phyloP scores from a whole-genome alignment of 2,797 vertebrate genomes.

The Mus caroli region DNA sequence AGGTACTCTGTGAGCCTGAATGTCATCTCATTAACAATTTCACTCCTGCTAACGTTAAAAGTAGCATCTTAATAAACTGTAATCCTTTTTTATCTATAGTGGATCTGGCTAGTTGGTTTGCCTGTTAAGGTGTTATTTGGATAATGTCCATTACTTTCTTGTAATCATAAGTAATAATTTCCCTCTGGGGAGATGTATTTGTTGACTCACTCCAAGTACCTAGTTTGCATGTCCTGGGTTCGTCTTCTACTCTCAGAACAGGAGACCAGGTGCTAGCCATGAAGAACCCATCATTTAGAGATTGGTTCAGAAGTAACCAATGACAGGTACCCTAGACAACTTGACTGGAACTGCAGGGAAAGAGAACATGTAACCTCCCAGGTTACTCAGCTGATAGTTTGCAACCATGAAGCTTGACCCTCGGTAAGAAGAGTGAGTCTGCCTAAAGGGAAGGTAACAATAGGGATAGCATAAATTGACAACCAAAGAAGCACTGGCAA shows the following conservation, averaged over 20 bases:
- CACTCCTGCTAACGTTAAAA: conserved; percentile 33
- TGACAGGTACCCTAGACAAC: not conserved
- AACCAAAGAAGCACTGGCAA: not conserved
- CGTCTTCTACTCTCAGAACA: not conserved
- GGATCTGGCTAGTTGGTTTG: not conserved
- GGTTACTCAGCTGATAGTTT: not conserved
- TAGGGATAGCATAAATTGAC: not conserved
- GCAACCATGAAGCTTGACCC: not conserved
- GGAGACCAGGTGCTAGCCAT: not conserved
- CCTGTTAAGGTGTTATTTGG: not conserved
- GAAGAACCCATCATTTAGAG: not conserved
- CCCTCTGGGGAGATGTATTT: not conserved
- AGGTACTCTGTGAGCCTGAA: not conserved
- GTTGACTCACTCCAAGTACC: not conserved
- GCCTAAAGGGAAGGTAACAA: not conserved
- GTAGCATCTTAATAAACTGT: not conserved
- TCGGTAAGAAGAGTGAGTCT: not conserved
- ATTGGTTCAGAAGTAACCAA: not conserved
- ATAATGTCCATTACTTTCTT: not conserved
- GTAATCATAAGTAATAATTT: not conserved
- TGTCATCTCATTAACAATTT: not conserved
- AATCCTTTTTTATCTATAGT: not conserved
- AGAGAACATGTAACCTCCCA: not conserved
- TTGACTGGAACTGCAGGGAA: not conserved
- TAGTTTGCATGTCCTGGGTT: not conserved